These are phyloP conservation scores for Onchidella celtica DNA, from an alignment of 2,888 invertebrate genomes.

Conservation along the genomic window DNA sequence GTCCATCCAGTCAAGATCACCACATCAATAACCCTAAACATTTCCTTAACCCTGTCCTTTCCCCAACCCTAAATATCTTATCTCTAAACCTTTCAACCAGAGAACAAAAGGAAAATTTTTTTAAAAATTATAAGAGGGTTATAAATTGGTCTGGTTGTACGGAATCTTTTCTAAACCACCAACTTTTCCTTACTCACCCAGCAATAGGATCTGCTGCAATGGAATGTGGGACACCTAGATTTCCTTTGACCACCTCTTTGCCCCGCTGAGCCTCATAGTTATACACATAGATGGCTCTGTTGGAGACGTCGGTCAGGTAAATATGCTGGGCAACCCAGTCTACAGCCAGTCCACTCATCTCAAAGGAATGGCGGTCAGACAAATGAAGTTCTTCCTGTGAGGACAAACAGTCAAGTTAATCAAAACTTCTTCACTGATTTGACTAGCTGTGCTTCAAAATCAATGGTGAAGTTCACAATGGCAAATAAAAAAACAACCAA, in stretches of 20 bases:
- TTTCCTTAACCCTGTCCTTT: too few relatives aligned
- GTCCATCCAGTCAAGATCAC: too few relatives aligned
- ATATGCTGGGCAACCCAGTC: constrained; percentile 90
- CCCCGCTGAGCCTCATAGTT: constrained; percentile 87
- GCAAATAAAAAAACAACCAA: not conserved
- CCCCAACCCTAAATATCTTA: too few relatives aligned
- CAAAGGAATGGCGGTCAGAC: constrained; percentile 25
- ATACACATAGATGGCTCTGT: constrained; percentile 88
- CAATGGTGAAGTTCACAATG: not conserved
- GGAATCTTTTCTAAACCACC: too few relatives aligned
- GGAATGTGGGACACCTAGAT: constrained; percentile 86
- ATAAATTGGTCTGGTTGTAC: too few relatives aligned
- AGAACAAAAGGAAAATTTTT: too few relatives aligned
- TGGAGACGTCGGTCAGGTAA: constrained; percentile 92
- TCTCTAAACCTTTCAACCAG: too few relatives aligned
- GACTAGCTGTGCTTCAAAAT: too few relatives aligned
- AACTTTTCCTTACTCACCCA: too few relatives aligned
- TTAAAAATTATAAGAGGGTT: too few relatives aligned
- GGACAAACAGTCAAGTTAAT: not conserved
- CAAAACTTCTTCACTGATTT: too few relatives aligned
- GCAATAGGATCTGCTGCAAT: constrained; percentile 81
- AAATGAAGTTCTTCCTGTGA: constrained; percentile 32
- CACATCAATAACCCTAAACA: too few relatives aligned
- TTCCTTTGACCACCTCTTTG: constrained; percentile 87
- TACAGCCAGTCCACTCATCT: constrained; percentile 91